Evolutionary conservation across 2,113 vertebrate species (phyloP).

Genomic region (Micronycteris hirsuta): DNA sequence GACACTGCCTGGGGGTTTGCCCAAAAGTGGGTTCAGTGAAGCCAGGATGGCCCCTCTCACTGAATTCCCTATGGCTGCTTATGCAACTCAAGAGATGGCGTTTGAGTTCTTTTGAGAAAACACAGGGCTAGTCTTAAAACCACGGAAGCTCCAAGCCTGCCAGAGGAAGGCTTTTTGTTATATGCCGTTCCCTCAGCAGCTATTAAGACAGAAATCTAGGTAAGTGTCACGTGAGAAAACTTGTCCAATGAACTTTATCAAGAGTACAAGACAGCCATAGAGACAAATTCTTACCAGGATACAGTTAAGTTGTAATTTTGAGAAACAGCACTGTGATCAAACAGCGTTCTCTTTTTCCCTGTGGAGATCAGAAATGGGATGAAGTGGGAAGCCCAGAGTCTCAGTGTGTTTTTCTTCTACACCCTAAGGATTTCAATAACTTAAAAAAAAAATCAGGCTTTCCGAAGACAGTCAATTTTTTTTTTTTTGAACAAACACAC

Average conservation of each 20-base stretch:
- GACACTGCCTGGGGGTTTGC: neutral
- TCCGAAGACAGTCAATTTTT: conserved; percentile 27
- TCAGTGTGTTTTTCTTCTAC: neutral
- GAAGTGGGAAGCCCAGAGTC: neutral
- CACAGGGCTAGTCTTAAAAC: neutral
- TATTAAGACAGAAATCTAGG: neutral
- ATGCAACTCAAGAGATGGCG: neutral
- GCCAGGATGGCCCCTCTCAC: neutral
- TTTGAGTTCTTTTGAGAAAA: conserved; percentile 37
- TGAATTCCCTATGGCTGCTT: neutral
- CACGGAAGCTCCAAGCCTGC: neutral
- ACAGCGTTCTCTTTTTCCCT: neutral
- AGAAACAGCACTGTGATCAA: neutral
- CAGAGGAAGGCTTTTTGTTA: neutral
- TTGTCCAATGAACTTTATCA: neutral
- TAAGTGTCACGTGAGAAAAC: neutral
- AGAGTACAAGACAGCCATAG: neutral
- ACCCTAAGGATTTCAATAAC: neutral
- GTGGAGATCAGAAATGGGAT: neutral
- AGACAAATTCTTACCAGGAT: neutral
- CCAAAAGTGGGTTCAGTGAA: neutral
- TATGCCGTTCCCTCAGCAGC: neutral
- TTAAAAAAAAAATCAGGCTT: neutral
- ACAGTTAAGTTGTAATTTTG: neutral
- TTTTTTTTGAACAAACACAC: neutral